Evolutionary conservation across 2,113 vertebrate species (phyloP).

Genomic region (Platycercus adscitus): DNA sequence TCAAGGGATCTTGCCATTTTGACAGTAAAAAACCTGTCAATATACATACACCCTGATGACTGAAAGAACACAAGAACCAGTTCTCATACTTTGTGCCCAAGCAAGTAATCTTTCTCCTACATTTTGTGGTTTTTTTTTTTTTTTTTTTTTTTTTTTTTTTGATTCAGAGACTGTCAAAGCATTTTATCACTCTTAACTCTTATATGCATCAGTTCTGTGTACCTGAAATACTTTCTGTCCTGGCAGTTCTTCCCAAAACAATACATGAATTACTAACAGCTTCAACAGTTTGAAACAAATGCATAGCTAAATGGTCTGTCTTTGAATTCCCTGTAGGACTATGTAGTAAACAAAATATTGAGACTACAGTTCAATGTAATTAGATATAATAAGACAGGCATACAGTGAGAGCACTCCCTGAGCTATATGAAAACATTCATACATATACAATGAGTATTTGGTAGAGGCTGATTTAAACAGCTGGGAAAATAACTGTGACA

Average conservation of each 20-base stretch:
- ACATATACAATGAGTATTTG: not conserved
- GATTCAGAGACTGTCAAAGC: slow-evolving; percentile 9
- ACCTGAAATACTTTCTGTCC: not conserved
- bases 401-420: not conserved
- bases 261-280: not conserved
- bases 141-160: not conserved
- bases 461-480: not conserved
- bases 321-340: not conserved
- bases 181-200: not conserved
- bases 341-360: not conserved
- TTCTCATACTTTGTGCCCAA: slow-evolving; percentile 14
- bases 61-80: slow-evolving; percentile 8
- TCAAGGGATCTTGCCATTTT: not conserved
- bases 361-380: not conserved
- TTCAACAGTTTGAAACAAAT: not conserved
- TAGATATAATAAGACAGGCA: not conserved
- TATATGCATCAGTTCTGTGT: not conserved
- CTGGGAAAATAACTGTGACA: not conserved
- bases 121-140: not conserved
- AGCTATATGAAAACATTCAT: not conserved
- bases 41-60: not conserved
- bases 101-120: slow-evolving; percentile 10
- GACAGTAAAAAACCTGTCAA: slow-evolving; percentile 25
- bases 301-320: not conserved
- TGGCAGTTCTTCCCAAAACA: not conserved